These are phyloP conservation scores for Altica lythri DNA, from an alignment of 2,888 invertebrate species.

Conservation along the genomic window DNA sequence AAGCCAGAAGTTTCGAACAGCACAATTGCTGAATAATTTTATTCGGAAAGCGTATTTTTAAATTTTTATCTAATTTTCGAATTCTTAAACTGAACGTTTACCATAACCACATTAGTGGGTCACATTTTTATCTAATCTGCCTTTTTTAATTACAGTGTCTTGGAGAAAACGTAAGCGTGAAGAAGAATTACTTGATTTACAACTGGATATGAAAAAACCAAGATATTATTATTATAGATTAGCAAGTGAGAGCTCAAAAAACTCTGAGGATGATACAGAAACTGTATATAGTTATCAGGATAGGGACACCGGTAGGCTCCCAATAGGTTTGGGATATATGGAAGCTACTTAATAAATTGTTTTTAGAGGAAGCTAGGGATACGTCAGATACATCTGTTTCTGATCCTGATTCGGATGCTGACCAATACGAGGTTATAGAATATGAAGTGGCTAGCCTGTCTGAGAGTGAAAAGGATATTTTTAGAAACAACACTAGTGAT, in stretches of 20 bases:
- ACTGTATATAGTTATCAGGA: conserved; percentile 68
- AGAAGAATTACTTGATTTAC: conserved; percentile 30
- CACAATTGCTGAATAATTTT: too few relatives aligned
- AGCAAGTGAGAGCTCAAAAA: conserved; percentile 57
- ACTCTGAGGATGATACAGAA: conserved; percentile 58
- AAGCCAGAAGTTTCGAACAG: too few relatives aligned
- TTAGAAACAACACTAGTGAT: conserved; percentile 58
- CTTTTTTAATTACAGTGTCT: conserved; percentile 37
- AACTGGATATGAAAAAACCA: conserved; percentile 38
- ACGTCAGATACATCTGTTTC: conserved; percentile 54
- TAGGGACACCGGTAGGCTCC: conserved; percentile 67
- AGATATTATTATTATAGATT: conserved; percentile 49
- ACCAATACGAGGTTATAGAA: conserved; percentile 47
- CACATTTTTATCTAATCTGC: too few relatives aligned
- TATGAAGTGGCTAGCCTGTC: conserved; percentile 60
- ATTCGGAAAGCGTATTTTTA: too few relatives aligned
- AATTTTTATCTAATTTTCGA: too few relatives aligned
- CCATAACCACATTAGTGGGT: too few relatives aligned
- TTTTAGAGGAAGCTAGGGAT: conserved; percentile 55
- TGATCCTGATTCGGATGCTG: conserved; percentile 35
- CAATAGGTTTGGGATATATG: conserved; percentile 27
- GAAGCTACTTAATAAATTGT: conserved; percentile 43
- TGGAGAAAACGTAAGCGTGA: conserved; percentile 41
- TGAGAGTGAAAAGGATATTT: conserved; percentile 55
- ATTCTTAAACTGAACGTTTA: too few relatives aligned